Base-by-base conservation (phyloP, 2,888 invertebrate genomes). In the Nomada fucata region DNA sequence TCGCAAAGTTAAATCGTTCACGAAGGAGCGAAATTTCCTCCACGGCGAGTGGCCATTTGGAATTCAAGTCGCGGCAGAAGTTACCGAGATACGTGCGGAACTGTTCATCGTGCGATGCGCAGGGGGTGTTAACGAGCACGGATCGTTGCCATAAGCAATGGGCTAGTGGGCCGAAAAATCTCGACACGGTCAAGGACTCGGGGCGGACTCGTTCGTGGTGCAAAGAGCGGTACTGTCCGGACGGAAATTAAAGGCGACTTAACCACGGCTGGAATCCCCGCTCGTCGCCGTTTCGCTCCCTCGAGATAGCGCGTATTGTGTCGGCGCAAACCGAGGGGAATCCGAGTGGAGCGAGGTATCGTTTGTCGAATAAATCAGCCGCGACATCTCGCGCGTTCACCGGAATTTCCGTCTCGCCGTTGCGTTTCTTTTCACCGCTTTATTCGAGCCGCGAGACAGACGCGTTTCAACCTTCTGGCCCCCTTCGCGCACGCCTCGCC, bases 351-450 rank as follows among this genome's bases (percentile, higher is more conserved):
- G 47, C 26, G 55, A 57, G 36, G 50, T 26, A 23, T 53, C 53
- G 77, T 59, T 77, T 47, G 77, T 20, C 75, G 75, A 47, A 68
- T 65, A 73, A 68, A 52, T 64, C 72, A 55, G 64, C 55, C 76
- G 76, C 50, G 26, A 71, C 64, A 53, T 42, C 42, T 71, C 26
- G 71, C 47, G 44, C 47, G 13, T 44, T 47, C 55, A 47, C 36
- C n/a, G 53, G 23, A 69, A 63, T 63, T 76, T 76, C 76, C 50
- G 42, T 47, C 50, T 55, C 50, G 68, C n/a, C 55, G 63, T 20
- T 36, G 26, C 71, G 63, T 63, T 55, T 47, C 76, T 50, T 57
- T 23, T 47, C 47, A 3, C 4, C 23, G 50, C 42, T 53, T 57
- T 57, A 63, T 79, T 63, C 61, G 23, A 44, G 26, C n/a, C 60